Evolutionary conservation across 2,888 invertebrate genomes (phyloP), one percentile per base, ranked within the genome.

Genomic region (Aricia artaxerxes): DNA sequence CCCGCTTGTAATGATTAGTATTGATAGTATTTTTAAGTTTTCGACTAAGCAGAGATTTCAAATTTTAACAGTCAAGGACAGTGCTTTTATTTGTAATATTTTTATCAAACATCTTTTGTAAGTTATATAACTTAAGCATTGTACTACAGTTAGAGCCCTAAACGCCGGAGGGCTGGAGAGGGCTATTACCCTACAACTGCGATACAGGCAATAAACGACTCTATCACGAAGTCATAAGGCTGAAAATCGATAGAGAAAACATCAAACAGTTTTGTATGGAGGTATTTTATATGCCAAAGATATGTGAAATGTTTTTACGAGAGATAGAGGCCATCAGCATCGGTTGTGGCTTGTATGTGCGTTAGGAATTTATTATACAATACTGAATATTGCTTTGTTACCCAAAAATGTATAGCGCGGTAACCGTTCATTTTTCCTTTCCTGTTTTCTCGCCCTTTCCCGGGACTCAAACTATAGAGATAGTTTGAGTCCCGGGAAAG

Each of bases 291-390:
- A 35, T 35, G 69, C 69, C 69, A 35, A 69, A 69, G 69, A 69
- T 69, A 69, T 69, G 35, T 35, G 35, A 69, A 69, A 69, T 69
- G 69, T 69, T 69, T 69, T 69, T 38, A 69, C 69, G 69, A 69
- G 64, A 64, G 69, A 69, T 69, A 35, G 35, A 16, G 69, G 69
- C 35, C 35, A 69, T 69, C 35, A 38, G 35, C 69, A 38, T 69
- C 69, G 69, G 11, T 69, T 69, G 69, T 69, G 35, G 69, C 13
- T 69, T 69, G 35, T 69, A 35, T 35, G 69, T 69, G 69, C 69
- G 69, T 69, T 69, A 9, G 24, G n/a, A 1, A n/a, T 4, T n/a
- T n/a, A 35, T 4, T 35, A 69, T 35, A 49, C 9, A 11, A 49
- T 49, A 49, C 49, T 49, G 11, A 2, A 49, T 49, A 2, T 44